These are phyloP conservation scores for Antheraea pernyi DNA, from an alignment of 1,140 invertebrate species.

Conservation along the genomic window DNA sequence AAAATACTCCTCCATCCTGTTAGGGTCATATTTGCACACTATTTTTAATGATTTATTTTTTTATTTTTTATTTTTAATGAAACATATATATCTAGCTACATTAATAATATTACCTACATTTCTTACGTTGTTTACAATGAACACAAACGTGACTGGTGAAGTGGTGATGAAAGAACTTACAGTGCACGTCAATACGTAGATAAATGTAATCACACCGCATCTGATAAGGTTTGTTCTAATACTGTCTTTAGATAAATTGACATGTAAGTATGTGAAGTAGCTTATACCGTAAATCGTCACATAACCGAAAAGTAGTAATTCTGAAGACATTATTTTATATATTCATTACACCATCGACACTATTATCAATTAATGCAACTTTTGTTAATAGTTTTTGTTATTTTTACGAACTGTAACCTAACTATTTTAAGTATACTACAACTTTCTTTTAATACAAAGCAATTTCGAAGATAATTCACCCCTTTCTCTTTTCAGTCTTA, in stretches of 20 bases:
- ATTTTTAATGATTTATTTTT: background rate
- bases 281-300: background rate
- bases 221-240: background rate
- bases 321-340: background rate
- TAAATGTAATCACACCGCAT: background rate
- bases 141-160: background rate
- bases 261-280: background rate
- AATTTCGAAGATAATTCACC: no score
- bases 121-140: background rate
- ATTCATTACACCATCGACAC: no score
- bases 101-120: background rate
- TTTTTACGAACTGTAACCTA: no score
- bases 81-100: background rate
- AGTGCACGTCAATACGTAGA: background rate
- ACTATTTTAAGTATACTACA: no score
- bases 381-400: no score
- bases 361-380: no score
- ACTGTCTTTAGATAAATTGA: constrained; percentile 3
- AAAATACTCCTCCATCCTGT: constrained; percentile 12
- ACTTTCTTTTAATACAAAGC: no score
- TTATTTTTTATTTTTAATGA: no score
- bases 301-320: background rate
- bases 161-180: constrained; percentile 1
- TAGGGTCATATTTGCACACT: constrained; percentile 6
- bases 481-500: no score